Conservation (phyloP, 1,140 invertebrate genomes). For the Ceratina australensis region DNA sequence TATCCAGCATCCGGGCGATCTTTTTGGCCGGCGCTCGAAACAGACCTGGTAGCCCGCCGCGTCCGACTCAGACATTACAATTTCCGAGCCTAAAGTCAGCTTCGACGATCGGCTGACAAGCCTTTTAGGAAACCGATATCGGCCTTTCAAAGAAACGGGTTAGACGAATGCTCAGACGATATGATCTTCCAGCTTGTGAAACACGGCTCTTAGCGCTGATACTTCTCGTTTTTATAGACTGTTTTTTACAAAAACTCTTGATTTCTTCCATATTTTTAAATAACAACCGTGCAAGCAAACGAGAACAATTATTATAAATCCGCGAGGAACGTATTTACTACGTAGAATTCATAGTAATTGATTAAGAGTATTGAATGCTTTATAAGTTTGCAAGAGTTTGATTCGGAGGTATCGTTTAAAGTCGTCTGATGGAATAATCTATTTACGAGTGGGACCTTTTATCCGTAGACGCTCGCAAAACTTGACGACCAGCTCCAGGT, state of each 20-base stretch:
- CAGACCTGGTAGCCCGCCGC: conserved; percentile 26
- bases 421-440: neutral
- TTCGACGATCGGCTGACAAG: neutral
- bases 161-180: neutral
- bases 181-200: neutral
- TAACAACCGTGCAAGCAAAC: neutral
- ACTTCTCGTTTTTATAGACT: neutral
- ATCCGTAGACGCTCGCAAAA: conserved; percentile 68
- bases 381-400: too few relatives aligned
- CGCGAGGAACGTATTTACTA: too few relatives aligned
- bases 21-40: conserved; percentile 17
- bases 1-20: conserved; percentile 35
- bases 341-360: too few relatives aligned
- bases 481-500: conserved; percentile 73
- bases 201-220: neutral
- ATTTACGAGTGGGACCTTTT: conserved; percentile 27
- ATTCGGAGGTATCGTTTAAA: neutral
- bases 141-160: neutral
- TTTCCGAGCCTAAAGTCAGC: conserved; percentile 1
- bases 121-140: conserved; percentile 37
- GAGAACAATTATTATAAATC: too few relatives aligned
- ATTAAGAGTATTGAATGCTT: too few relatives aligned
- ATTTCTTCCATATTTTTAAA: too few relatives aligned
- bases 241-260: neutral
- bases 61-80: conserved; percentile 6